Conservation (phyloP, 2,113 vertebrate species). For the Platichthys flesus region DNA sequence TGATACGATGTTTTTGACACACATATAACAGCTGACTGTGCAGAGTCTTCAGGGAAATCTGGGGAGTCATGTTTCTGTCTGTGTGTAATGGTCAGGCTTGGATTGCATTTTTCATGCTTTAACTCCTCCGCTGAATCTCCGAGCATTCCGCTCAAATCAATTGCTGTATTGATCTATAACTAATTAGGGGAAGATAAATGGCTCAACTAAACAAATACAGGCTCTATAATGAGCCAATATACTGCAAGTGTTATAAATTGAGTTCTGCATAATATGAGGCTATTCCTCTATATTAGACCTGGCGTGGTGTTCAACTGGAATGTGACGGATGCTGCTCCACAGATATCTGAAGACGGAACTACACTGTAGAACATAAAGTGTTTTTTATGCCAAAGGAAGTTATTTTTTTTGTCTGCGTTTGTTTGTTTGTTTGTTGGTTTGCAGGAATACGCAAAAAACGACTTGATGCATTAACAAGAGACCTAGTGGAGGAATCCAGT, state of each 20-base stretch:
- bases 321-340: conserved; percentile 15
- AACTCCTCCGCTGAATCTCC: conserved; percentile 73
- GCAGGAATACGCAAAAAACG: no score
- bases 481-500: no score
- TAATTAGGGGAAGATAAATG: conserved; percentile 86
- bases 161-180: conserved; percentile 84
- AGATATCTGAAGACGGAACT: conserved; percentile 20
- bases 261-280: conserved; percentile 63
- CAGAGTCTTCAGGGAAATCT: conserved; percentile 71
- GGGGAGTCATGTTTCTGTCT: conserved; percentile 73
- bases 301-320: conserved; percentile 29
- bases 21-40: conserved; percentile 49
- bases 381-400: not conserved
- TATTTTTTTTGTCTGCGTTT: no score
- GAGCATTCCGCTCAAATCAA: conserved; percentile 81
- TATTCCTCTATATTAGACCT: conserved; percentile 54
- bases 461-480: no score
- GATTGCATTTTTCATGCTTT: conserved; percentile 76
- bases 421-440: no score
- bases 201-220: conserved; percentile 81
- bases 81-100: conserved; percentile 66
- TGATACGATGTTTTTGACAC: conserved; percentile 37
- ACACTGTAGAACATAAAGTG: not conserved
- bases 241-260: conserved; percentile 76
- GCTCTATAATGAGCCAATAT: conserved; percentile 79